Percentiles rank a stretch among this genome's conserved stretches.
Conservation (phyloP, 1,140 invertebrate species). For the Myzus persicae region DNA sequence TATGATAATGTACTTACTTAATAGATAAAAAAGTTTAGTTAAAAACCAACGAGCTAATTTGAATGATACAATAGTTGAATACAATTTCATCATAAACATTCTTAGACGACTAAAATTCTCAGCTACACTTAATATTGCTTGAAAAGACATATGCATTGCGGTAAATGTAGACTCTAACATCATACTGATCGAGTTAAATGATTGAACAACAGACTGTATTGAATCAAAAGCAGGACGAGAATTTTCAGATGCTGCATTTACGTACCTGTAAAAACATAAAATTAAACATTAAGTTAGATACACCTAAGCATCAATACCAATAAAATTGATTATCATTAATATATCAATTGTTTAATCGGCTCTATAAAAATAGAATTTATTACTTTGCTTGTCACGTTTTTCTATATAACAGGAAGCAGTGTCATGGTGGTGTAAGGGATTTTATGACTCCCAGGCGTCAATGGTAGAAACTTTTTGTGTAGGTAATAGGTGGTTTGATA, state of each 20-base stretch:
- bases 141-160: constrained; percentile 92
- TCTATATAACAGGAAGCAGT: not conserved
- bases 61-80: constrained; percentile 84
- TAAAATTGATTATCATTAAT: not conserved
- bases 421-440: no score
- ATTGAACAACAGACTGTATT: constrained; percentile 89
- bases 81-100: constrained; percentile 81
- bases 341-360: not conserved
- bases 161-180: constrained; percentile 97
- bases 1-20: constrained; percentile 69
- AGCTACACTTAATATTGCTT: constrained; percentile 92
- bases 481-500: no score
- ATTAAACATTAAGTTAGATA: not conserved
- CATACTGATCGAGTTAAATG: constrained; percentile 91
- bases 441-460: no score
- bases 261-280: constrained; percentile 69
- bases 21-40: constrained; percentile 73
- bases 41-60: constrained; percentile 81
- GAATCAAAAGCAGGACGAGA: constrained; percentile 91
- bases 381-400: not conserved
- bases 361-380: not conserved
- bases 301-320: not conserved
- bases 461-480: no score
- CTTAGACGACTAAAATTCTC: constrained; percentile 89
- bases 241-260: constrained; percentile 88